Conservation (phyloP, 1,140 invertebrate species). For the Geopemphigus sp. region DNA sequence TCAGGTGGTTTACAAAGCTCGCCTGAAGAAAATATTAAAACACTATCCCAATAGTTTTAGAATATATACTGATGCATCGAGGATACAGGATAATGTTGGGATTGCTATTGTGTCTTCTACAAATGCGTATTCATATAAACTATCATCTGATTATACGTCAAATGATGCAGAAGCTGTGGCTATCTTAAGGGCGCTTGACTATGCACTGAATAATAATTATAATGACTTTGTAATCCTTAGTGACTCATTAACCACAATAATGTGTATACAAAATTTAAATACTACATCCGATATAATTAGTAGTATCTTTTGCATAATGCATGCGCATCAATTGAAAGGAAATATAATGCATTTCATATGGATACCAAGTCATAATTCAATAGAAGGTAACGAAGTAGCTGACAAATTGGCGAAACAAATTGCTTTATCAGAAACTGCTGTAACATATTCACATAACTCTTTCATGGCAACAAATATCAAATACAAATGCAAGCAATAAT, state of each 20-base stretch:
- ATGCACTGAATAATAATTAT: constrained; percentile 1
- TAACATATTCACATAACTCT: constrained; percentile 24
- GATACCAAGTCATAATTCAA: constrained; percentile 24
- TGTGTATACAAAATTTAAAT: constrained; percentile 18
- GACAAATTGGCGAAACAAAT: constrained; percentile 32
- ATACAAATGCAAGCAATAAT: neutral
- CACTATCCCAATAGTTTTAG: constrained; percentile 13
- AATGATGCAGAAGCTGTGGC: constrained; percentile 31
- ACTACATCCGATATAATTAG: constrained; percentile 16
- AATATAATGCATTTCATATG: constrained; percentile 20
- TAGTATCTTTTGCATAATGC: constrained; percentile 22
- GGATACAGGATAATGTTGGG: constrained; percentile 20
- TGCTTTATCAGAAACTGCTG: neutral
- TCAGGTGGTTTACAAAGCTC: neutral
- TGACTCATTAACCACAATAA: constrained; percentile 25
- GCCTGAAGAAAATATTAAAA: neutral
- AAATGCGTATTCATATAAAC: neutral
- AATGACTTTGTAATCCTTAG: constrained; percentile 20
- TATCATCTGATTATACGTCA: constrained; percentile 13
- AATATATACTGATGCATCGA: constrained; percentile 43
- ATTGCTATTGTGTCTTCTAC: constrained; percentile 19
- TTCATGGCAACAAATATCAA: constrained; percentile 6
- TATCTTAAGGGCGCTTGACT: constrained; percentile 32
- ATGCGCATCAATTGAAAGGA: constrained; percentile 27
- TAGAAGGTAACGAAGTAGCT: constrained; percentile 35